A percentile compares a stretch with the other conserved stretches of the same genome.
Conservation (phyloP, 1,140 invertebrate species). For the Hylaeus volcanicus region DNA sequence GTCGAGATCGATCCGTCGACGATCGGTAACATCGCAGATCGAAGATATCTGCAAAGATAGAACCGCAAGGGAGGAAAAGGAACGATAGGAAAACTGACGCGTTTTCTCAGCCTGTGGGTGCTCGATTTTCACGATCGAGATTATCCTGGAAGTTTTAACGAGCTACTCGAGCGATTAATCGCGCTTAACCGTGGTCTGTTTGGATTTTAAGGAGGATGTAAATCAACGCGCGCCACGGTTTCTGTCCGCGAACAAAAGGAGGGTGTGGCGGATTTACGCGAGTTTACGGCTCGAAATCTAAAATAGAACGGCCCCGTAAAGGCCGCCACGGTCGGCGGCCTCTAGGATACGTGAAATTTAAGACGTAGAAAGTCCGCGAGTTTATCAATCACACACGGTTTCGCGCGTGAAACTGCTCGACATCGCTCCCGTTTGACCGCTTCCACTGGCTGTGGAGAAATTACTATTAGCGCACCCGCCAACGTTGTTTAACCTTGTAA, state of each 20-base stretch:
- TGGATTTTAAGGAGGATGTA: slow-evolving; percentile 40
- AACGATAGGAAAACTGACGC: too few species aligned
- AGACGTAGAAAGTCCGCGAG: background rate
- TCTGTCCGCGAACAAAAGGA: slow-evolving; percentile 39
- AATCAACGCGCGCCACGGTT: slow-evolving; percentile 26
- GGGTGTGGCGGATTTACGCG: slow-evolving; percentile 45
- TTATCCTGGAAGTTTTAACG: background rate
- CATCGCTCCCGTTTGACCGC: background rate
- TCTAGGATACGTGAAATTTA: slow-evolving; percentile 31
- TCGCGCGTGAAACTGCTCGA: background rate
- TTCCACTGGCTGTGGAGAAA: background rate
- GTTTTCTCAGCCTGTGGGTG: background rate
- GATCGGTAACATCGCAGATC: rapidly evolving
- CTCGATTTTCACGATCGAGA: background rate
- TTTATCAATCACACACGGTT: slow-evolving; percentile 15
- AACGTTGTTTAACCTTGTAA: too few species aligned
- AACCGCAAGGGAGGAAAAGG: too few species aligned
- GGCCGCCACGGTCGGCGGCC: background rate
- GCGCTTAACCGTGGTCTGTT: background rate
- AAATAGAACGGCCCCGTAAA: slow-evolving; percentile 43
- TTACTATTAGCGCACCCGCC: background rate
- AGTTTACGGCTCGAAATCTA: slow-evolving; percentile 45
- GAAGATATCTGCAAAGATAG: background rate
- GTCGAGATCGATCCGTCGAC: rapidly evolving
- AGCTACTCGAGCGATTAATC: slow-evolving; percentile 5